Conservation (phyloP, 2,797 vertebrate species). For the Natrix natrix region DNA sequence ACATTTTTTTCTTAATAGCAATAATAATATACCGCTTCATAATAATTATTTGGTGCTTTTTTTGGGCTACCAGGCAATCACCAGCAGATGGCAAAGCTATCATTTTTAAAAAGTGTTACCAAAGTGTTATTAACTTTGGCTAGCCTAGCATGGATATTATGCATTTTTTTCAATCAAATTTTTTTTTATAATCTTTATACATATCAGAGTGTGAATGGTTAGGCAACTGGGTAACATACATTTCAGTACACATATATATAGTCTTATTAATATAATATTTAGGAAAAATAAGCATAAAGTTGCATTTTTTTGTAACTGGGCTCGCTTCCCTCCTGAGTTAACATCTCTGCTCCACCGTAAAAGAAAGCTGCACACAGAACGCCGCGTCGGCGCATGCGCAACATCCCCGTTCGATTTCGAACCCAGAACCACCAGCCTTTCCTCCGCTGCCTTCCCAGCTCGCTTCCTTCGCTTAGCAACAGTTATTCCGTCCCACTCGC, state of each 20-base stretch:
- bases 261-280: no score
- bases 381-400: background rate
- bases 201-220: no score
- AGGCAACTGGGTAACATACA: no score
- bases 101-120: no score
- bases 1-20: no score
- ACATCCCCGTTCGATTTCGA: fast-evolving
- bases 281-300: background rate
- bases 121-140: no score
- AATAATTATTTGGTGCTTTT: no score
- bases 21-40: no score
- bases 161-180: no score
- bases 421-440: background rate
- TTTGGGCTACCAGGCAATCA: background rate
- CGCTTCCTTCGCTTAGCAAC: slow-evolving; percentile 30
- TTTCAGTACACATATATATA: no score
- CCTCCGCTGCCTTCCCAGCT: background rate
- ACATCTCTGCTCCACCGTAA: background rate
- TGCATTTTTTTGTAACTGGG: background rate
- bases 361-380: background rate
- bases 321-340: no score
- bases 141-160: background rate
- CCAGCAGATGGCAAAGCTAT: background rate
- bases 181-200: no score
- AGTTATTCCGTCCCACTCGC: slow-evolving; percentile 12